Percentiles rank a stretch among this genome's conserved stretches.
phyloP scores from a whole-genome alignment of 2,797 vertebrate genomes.

The Lophotriccus pileatus region DNA sequence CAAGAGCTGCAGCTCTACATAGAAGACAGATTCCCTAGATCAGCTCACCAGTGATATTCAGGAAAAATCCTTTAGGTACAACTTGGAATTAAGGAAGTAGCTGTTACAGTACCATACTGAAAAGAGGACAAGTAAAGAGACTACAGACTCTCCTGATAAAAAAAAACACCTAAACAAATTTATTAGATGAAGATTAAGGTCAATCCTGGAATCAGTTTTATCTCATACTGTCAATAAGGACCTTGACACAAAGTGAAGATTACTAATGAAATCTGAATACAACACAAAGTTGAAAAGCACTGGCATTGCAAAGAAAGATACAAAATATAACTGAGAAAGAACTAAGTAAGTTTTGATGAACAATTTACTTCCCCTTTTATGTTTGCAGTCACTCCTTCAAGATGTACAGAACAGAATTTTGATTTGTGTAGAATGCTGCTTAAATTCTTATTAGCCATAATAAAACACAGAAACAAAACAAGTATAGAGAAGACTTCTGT shows the following conservation, averaged over 20 bases:
- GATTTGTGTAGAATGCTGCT: background rate
- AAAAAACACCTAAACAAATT: background rate
- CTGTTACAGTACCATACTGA: background rate
- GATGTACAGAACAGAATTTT: background rate
- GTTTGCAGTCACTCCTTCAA: background rate
- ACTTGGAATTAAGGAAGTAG: background rate
- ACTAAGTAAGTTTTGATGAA: background rate
- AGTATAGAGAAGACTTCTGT: background rate
- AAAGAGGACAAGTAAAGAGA: background rate
- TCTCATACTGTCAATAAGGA: background rate
- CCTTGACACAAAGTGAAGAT: background rate
- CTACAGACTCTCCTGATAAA: background rate
- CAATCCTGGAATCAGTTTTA: background rate
- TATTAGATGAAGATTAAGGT: background rate
- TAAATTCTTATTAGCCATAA: background rate
- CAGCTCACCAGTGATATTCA: background rate
- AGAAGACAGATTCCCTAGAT: background rate
- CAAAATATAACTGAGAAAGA: background rate
- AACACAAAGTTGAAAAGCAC: background rate
- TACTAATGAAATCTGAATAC: background rate
- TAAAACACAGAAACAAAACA: background rate
- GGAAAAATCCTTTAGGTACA: background rate
- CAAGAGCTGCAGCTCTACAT: background rate
- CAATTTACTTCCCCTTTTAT: background rate
- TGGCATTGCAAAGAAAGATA: background rate